Conservation (phyloP, 2,113 vertebrate genomes). For the Microtus richardsoni region DNA sequence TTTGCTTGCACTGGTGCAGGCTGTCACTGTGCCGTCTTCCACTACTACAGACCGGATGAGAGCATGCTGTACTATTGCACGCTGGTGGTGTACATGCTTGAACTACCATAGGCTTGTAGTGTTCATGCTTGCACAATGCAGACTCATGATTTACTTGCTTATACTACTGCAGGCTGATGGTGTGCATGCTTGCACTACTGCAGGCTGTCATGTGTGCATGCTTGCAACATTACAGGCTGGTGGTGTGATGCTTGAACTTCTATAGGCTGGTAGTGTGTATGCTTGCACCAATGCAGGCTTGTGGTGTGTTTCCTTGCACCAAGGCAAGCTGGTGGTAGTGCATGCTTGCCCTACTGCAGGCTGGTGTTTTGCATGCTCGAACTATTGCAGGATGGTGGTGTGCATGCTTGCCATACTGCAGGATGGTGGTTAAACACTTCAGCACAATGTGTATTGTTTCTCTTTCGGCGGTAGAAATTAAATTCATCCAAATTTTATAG, state of each 20-base stretch:
- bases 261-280: too few relatives aligned
- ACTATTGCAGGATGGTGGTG: background rate
- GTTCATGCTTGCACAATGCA: background rate
- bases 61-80: background rate
- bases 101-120: background rate
- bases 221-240: background rate
- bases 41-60: background rate
- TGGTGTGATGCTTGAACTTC: background rate
- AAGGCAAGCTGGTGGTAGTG: background rate
- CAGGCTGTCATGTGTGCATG: background rate
- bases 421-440: background rate
- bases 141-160: background rate
- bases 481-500: slow-evolving; percentile 12
- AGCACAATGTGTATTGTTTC: slow-evolving; percentile 10
- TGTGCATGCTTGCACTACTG: background rate
- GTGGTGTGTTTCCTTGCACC: background rate
- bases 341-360: background rate
- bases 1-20: background rate
- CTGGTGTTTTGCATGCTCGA: background rate
- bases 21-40: background rate
- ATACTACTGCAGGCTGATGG: background rate
- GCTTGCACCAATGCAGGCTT: background rate
- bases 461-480: slow-evolving; percentile 2
- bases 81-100: background rate
- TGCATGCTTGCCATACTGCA: background rate